phyloP scores from a whole-genome alignment of 1,140 invertebrate genomes.

The Hycleus phaleratus region DNA sequence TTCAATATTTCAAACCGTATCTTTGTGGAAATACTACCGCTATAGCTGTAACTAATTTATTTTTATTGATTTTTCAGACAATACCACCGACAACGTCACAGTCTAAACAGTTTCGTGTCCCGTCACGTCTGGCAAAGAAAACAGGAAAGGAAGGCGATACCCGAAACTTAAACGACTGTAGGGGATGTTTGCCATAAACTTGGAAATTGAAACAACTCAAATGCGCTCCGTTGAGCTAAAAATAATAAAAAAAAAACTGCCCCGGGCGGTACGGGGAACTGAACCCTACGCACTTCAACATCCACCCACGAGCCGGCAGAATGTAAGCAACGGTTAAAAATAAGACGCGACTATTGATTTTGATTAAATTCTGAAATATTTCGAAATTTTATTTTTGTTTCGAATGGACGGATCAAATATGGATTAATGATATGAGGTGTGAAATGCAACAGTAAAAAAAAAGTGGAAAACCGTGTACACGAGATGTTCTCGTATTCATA shows the following conservation, averaged over 20 bases:
- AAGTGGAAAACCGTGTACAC: slow-evolving; percentile 29
- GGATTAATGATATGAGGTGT: slow-evolving; percentile 16
- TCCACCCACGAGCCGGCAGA: too few species aligned
- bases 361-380: too few species aligned
- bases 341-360: too few species aligned
- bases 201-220: slow-evolving; percentile 25
- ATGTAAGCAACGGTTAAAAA: too few species aligned
- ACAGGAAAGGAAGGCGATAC: slow-evolving; percentile 21
- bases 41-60: slow-evolving; percentile 2
- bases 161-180: slow-evolving; percentile 23
- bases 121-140: slow-evolving; percentile 22
- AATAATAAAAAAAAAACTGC: slow-evolving; percentile 18
- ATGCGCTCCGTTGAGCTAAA: slow-evolving; percentile 20
- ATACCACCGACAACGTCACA: slow-evolving; percentile 5
- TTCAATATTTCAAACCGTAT: too few species aligned
- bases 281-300: too few species aligned
- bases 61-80: slow-evolving; percentile 16
- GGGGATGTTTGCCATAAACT: slow-evolving; percentile 22
- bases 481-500: slow-evolving; percentile 25
- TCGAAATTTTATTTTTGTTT: too few species aligned
- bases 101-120: slow-evolving; percentile 10
- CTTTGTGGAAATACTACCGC: too few species aligned
- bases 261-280: not conserved
- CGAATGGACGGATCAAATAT: slow-evolving; percentile 1
- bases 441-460: slow-evolving; percentile 17